These are phyloP conservation scores for Coelopa frigida DNA, from an alignment of 1,140 invertebrate genomes.

Conservation along the genomic window DNA sequence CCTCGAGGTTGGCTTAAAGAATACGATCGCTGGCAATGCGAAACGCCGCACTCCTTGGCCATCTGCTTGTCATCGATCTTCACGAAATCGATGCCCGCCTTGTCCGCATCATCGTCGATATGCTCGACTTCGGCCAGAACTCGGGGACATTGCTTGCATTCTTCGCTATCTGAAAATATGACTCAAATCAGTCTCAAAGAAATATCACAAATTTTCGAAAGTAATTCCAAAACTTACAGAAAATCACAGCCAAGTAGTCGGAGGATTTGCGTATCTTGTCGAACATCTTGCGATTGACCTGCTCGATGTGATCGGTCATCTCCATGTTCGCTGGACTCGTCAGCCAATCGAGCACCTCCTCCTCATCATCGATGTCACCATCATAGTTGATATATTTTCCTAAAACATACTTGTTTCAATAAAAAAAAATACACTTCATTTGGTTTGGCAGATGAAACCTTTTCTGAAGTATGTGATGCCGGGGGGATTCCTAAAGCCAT, in stretches of 20 bases:
- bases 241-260: conserved; percentile 89
- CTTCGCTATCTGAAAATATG: conserved; percentile 68
- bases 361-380: conserved; percentile 87
- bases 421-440: conserved; percentile 3
- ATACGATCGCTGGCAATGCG: conserved; percentile 79
- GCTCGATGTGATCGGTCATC: conserved; percentile 85
- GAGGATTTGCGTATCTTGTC: conserved; percentile 83
- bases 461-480: conserved; percentile 88
- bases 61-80: conserved; percentile 83
- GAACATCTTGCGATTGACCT: conserved; percentile 90
- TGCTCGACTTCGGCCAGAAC: conserved; percentile 85
- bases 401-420: too few relatives aligned
- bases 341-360: conserved; percentile 88
- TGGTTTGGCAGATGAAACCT: too few relatives aligned
- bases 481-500: conserved; percentile 80
- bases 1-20: conserved; percentile 80
- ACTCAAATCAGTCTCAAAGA: not conserved
- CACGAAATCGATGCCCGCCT: conserved; percentile 88
- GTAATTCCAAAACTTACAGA: conserved; percentile 66
- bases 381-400: conserved; percentile 85
- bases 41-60: conserved; percentile 83
- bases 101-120: conserved; percentile 87
- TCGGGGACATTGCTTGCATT: conserved; percentile 87
- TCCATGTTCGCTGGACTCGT: conserved; percentile 93
- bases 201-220: not conserved